phyloP scores from a whole-genome alignment of 2,888 invertebrate genomes.

The Deladenus siricidicola region DNA sequence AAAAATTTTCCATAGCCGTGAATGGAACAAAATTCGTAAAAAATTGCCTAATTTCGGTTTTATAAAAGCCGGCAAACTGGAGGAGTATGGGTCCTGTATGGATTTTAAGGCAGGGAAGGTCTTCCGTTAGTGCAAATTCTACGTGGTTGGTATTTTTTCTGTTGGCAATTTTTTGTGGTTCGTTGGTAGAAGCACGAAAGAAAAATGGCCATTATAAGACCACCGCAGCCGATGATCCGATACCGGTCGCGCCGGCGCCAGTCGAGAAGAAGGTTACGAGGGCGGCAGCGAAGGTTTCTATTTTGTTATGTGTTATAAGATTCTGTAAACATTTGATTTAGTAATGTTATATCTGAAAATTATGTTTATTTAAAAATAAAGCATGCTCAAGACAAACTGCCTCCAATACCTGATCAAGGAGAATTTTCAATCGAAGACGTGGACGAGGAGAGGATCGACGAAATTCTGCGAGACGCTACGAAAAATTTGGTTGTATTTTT shows the following conservation, averaged over 20 bases:
- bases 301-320: neutral
- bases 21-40: too few species aligned
- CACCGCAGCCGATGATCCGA: conserved; percentile 18
- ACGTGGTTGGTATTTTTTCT: too few species aligned
- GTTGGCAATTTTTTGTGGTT: too few species aligned
- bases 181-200: conserved; percentile 7
- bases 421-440: conserved; percentile 73
- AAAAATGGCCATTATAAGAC: conserved; percentile 17
- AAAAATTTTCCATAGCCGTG: too few species aligned
- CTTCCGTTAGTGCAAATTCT: too few species aligned
- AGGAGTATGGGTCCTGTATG: too few species aligned
- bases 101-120: too few species aligned
- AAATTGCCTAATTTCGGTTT: too few species aligned
- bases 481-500: conserved; percentile 89
- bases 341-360: too few species aligned
- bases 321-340: too few species aligned
- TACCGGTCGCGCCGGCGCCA: conserved; percentile 2
- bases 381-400: conserved; percentile 59
- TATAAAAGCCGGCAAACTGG: too few species aligned
- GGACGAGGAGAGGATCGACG: conserved; percentile 89
- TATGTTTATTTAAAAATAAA: neutral
- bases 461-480: conserved; percentile 84
- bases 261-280: neutral
- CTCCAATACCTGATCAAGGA: conserved; percentile 55
- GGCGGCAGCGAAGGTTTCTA: neutral